phyloP scores from a whole-genome alignment of 2,888 invertebrate species.

The Lasioglossum pauxillum region DNA sequence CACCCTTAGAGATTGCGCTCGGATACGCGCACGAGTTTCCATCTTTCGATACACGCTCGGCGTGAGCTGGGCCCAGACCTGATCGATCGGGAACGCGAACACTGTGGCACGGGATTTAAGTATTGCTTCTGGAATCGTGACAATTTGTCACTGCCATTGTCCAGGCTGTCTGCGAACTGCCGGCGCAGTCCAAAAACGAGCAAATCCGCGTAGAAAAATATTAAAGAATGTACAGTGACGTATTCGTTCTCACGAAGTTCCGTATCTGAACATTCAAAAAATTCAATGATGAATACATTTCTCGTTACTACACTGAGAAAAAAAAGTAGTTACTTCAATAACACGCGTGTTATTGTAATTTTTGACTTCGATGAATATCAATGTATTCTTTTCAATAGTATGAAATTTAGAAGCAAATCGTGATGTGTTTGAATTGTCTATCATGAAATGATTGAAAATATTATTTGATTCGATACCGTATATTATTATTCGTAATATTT shows the following conservation, averaged over 20 bases:
- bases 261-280: not conserved
- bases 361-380: too few relatives aligned
- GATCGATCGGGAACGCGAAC: conserved; percentile 21
- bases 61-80: not conserved
- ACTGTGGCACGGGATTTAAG: not conserved
- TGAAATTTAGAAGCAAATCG: too few relatives aligned
- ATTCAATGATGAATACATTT: too few relatives aligned
- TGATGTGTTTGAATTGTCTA: too few relatives aligned
- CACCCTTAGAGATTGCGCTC: not conserved
- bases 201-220: not conserved
- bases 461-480: too few relatives aligned
- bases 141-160: not conserved
- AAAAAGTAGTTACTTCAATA: too few relatives aligned
- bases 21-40: not conserved
- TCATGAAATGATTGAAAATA: too few relatives aligned
- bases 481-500: too few relatives aligned
- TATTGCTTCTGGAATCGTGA: not conserved
- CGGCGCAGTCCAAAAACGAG: not conserved
- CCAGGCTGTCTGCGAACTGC: not conserved
- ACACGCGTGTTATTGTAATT: too few relatives aligned
- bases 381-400: too few relatives aligned
- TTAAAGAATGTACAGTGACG: not conserved
- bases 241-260: not conserved
- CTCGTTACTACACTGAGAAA: too few relatives aligned
- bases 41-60: not conserved